A percentile compares a stretch with the other conserved stretches of the same genome.
phyloP scores from a whole-genome alignment of 2,797 vertebrate genomes.

The Phataginus tricuspis region DNA sequence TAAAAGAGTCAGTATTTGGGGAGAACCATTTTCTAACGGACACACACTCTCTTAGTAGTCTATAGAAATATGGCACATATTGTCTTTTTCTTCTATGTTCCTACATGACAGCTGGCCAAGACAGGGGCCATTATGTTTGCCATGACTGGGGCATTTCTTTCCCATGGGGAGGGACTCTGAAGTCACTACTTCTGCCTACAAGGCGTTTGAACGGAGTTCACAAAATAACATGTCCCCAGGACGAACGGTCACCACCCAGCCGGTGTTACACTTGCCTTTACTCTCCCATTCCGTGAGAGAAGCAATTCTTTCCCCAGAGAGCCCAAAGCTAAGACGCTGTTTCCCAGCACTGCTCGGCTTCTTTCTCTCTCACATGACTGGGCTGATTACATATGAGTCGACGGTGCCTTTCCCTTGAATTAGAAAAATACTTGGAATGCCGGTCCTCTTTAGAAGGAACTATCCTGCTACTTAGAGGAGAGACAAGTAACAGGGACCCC shows the following conservation, averaged over 20 bases:
- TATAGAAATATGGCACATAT: background rate
- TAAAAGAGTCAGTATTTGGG: background rate
- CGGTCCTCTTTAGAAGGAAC: background rate
- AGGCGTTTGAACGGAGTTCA: background rate
- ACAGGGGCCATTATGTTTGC: background rate
- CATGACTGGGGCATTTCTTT: background rate
- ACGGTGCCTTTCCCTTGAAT: background rate
- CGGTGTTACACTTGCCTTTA: background rate
- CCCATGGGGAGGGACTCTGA: background rate
- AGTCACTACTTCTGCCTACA: background rate
- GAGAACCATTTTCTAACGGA: background rate
- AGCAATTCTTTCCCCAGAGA: background rate
- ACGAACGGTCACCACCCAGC: background rate
- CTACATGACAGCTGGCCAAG: background rate
- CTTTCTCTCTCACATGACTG: background rate
- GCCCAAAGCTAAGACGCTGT: background rate
- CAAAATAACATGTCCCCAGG: background rate
- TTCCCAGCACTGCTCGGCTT: background rate
- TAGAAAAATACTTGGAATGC: conserved; percentile 10
- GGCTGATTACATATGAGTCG: background rate
- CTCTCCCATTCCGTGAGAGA: background rate
- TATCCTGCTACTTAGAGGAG: background rate
- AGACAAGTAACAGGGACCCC: background rate
- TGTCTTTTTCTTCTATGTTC: background rate
- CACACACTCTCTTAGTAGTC: background rate